A percentile compares a stretch with the other conserved stretches of the same genome.
These are phyloP conservation scores for Ichneumon xanthorius DNA, from an alignment of 2,888 invertebrate species.

Conservation along the genomic window DNA sequence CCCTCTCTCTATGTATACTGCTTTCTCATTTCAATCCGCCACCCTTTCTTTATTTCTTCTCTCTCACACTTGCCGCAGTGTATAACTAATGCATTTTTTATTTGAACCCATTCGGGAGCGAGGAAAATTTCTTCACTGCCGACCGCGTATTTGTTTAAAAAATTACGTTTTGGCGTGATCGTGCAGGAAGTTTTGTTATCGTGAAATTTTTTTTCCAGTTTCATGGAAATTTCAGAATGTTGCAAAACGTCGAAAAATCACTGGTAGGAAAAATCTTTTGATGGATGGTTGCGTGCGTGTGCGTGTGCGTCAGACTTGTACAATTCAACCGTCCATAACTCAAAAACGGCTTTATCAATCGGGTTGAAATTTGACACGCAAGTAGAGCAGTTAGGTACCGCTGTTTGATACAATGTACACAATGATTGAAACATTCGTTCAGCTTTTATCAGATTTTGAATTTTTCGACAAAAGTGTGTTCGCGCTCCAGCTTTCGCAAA, in stretches of 20 bases:
- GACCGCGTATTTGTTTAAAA: background rate
- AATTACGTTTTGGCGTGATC: background rate
- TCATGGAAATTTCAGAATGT: background rate
- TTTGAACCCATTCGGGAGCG: background rate
- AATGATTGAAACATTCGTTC: too few species aligned
- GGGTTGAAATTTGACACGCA: too few species aligned
- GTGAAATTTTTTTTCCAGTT: background rate
- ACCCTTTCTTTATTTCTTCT: slow-evolving; percentile 14
- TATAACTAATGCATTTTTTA: slow-evolving; percentile 27
- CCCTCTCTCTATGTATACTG: background rate
- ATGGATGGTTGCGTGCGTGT: background rate
- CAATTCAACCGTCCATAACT: too few species aligned
- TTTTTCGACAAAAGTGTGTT: too few species aligned
- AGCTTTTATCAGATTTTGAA: too few species aligned
- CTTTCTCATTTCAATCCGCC: slow-evolving; percentile 24
- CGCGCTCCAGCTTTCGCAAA: too few species aligned
- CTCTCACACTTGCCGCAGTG: background rate
- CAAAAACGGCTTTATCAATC: too few species aligned
- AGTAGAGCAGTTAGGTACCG: too few species aligned
- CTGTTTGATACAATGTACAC: too few species aligned
- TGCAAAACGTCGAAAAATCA: background rate
- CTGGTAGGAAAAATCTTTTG: background rate
- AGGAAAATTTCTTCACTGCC: background rate
- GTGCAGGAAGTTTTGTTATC: background rate
- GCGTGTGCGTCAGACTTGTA: too few species aligned